Evolutionary conservation across 2,113 vertebrate genomes (phyloP), one percentile per base, ranked within the genome.

Genomic region (Stictonetta naevosa): DNA sequence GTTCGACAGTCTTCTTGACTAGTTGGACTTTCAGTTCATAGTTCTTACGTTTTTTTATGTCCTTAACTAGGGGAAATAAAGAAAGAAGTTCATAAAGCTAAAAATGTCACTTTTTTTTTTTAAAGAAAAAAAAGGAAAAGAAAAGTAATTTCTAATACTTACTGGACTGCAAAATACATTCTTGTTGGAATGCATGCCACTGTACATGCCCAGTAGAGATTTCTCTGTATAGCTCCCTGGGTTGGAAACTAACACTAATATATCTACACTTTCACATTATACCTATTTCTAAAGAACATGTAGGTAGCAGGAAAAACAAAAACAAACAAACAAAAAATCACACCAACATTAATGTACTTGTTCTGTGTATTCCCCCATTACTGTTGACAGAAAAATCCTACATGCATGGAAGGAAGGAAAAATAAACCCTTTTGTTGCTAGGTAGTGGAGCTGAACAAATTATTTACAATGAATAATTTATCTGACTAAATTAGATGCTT

Each of bases 401-500:
- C 56, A 48, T n/a, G 16, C 33, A 26, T 22, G 15, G 58, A 71
- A 92, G 34, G 25, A 78, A 89, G 33, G 73, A 76, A 73, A 92
- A 89, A 72, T 11, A 84, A 92, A 84, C 18, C 7, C 11, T 69
- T 92, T 79, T 93, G 62, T 91, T 82, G 53, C 18, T 66, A 71
- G 11, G 21, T 50, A 87, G 29, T 50, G 44, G 29, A 95, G 69
- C 53, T 34, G 74, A 94, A 92, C 81, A 92, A 87, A 95, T 95
- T 85, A 73, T 79, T 89, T 84, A 78, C 31, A 76, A 76, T 94
- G 58, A 94, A 96, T 94, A 85, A 95, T 91, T 95, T 87, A 90
- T 79, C 81, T 63, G 64, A 86, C 52, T 93, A 75, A 87, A 91
- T 95, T 73, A 94, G 74, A 76, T 36, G 44, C 38, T 95, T 95